Percentiles rank a stretch among this genome's conserved stretches.
phyloP scores from a whole-genome alignment of 37 sponge, comb jelly and placozoan species.

The Ianthella basta region DNA sequence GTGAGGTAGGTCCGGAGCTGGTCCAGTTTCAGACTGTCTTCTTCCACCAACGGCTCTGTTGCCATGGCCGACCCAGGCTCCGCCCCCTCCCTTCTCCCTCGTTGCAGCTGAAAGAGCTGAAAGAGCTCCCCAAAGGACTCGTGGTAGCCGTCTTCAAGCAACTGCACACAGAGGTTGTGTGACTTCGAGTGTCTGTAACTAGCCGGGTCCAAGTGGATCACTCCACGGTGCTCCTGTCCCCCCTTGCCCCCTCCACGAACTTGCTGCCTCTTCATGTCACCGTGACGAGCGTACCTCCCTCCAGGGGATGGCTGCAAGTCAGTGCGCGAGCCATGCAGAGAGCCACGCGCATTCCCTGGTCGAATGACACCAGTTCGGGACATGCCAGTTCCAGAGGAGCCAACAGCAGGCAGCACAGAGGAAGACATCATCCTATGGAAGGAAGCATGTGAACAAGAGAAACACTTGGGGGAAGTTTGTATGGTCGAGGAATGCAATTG shows the following conservation, averaged over 20 bases:
- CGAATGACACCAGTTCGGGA: background rate
- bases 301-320: constrained; percentile 13
- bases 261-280: background rate
- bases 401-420: too few relatives aligned
- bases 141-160: constrained; percentile 83
- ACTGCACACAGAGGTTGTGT: constrained; percentile 80
- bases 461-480: background rate
- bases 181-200: constrained; percentile 76
- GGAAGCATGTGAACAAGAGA: background rate
- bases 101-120: constrained; percentile 63
- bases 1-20: constrained; percentile 48
- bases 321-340: constrained; percentile 11
- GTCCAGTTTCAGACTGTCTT: constrained; percentile 65
- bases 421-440: too few relatives aligned
- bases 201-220: constrained; percentile 7
- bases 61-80: constrained; percentile 61
- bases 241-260: background rate
- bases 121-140: constrained; percentile 80
- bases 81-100: constrained; percentile 58
- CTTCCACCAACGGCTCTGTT: constrained; percentile 71
- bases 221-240: constrained; percentile 3
- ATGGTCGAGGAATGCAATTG: background rate
- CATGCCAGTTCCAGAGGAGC: too few relatives aligned
- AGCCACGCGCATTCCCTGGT: background rate
- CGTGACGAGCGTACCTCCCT: background rate